phyloP scores from a whole-genome alignment of 2,888 invertebrate genomes.

The Cenopis cana region DNA sequence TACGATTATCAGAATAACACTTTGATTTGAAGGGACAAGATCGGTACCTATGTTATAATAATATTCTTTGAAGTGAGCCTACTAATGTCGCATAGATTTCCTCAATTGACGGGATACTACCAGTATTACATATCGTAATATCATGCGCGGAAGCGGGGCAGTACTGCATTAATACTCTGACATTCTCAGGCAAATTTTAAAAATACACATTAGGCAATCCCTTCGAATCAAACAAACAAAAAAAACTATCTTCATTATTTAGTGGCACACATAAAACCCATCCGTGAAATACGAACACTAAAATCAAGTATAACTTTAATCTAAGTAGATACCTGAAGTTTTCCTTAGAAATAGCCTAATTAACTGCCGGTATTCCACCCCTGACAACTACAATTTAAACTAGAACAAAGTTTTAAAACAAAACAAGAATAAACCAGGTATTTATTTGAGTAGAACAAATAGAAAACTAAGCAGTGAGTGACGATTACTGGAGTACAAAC shows the following conservation, averaged over 20 bases:
- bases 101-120: too few species aligned
- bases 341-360: not conserved
- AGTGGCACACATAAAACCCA: not conserved
- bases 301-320: not conserved
- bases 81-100: too few species aligned
- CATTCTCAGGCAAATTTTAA: too few species aligned
- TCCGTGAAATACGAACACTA: not conserved
- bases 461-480: constrained; percentile 31
- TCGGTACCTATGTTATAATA: too few species aligned
- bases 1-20: too few species aligned
- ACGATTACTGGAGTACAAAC: constrained; percentile 36
- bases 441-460: constrained; percentile 41
- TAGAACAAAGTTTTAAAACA: constrained; percentile 24
- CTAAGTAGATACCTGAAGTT: constrained; percentile 11
- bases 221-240: too few species aligned
- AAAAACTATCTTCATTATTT: not conserved
- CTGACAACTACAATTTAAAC: constrained; percentile 8
- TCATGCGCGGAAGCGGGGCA: too few species aligned
- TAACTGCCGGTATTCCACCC: constrained; percentile 2
- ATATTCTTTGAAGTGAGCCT: too few species aligned
- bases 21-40: too few species aligned
- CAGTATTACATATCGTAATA: too few species aligned
- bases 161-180: too few species aligned
- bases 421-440: constrained; percentile 36
- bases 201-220: not conserved